These are phyloP conservation scores for Scrobipalpa atriplicella DNA, from an alignment of 2,888 invertebrate species.

Conservation along the genomic window DNA sequence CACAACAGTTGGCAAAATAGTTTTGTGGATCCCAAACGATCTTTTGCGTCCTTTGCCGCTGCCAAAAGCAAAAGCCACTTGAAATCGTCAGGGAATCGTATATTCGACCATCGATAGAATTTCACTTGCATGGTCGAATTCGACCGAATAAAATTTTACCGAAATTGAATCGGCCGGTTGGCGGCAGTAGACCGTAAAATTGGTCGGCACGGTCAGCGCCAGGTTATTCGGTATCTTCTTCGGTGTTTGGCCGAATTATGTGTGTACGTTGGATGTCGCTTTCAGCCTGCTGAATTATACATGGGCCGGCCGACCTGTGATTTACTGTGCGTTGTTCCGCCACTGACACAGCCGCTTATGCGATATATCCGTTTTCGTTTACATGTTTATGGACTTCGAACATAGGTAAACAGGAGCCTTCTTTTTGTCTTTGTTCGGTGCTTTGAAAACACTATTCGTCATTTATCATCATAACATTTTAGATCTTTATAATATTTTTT, in stretches of 20 bases:
- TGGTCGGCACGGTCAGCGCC: conserved; percentile 69
- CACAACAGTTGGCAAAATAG: conserved; percentile 18
- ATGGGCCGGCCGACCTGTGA: conserved; percentile 71
- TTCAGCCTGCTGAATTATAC: conserved; percentile 75
- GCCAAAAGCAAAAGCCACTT: conserved; percentile 54
- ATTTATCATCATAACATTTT: background rate
- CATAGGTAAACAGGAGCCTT: conserved; percentile 30
- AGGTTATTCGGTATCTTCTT: conserved; percentile 61
- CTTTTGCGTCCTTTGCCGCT: conserved; percentile 49
- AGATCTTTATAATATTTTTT: background rate
- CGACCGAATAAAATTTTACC: conserved; percentile 78
- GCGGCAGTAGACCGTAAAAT: conserved; percentile 76
- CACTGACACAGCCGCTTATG: conserved; percentile 57
- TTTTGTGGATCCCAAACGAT: conserved; percentile 33
- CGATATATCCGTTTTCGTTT: conserved; percentile 62
- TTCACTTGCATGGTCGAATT: conserved; percentile 70
- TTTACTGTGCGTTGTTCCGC: conserved; percentile 67
- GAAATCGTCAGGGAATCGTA: conserved; percentile 58
- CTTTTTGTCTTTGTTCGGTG: background rate
- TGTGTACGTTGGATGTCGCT: conserved; percentile 62
- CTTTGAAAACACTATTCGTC: background rate
- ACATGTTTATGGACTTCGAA: conserved; percentile 50
- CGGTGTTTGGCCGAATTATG: conserved; percentile 66
- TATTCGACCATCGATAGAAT: conserved; percentile 68
- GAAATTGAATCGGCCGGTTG: conserved; percentile 78